Conservation (phyloP, 1,140 invertebrate genomes). For the Drosophila kepulauana region DNA sequence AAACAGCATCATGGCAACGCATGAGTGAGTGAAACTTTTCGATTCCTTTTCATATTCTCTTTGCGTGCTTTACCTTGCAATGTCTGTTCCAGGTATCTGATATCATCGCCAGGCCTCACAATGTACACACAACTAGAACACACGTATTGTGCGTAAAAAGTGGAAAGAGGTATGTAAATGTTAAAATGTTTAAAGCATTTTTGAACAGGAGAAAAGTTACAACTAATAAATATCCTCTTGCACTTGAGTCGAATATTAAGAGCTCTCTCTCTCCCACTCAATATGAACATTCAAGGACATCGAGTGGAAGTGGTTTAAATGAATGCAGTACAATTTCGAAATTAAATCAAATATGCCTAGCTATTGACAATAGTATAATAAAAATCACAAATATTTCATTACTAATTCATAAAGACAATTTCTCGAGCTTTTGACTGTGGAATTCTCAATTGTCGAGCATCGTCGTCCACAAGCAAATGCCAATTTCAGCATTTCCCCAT, state of each 20-base stretch:
- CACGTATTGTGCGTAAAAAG: constrained; percentile 36
- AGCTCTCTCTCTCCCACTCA: not conserved
- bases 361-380: not conserved
- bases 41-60: constrained; percentile 27
- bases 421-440: not conserved
- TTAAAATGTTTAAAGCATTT: constrained; percentile 4
- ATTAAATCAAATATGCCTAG: not conserved
- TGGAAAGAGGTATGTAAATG: constrained; percentile 18
- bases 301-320: too few relatives aligned
- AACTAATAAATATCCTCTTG: constrained; percentile 32
- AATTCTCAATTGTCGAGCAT: constrained; percentile 23
- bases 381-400: not conserved
- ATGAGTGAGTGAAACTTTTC: constrained; percentile 52
- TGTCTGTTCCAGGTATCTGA: constrained; percentile 59
- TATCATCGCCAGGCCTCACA: constrained; percentile 57
- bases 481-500: constrained; percentile 23
- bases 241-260: constrained; percentile 6
- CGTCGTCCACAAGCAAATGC: constrained; percentile 17
- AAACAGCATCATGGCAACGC: constrained; percentile 62
- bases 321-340: too few relatives aligned
- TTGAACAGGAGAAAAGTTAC: constrained; percentile 14
- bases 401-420: constrained; percentile 19
- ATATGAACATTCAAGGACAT: too few relatives aligned
- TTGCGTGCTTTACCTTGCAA: not conserved
- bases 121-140: constrained; percentile 25